Percentiles rank a stretch among this genome's conserved stretches.
These are phyloP conservation scores for Sycophila texana DNA, from an alignment of 2,888 invertebrate genomes.

Conservation along the genomic window DNA sequence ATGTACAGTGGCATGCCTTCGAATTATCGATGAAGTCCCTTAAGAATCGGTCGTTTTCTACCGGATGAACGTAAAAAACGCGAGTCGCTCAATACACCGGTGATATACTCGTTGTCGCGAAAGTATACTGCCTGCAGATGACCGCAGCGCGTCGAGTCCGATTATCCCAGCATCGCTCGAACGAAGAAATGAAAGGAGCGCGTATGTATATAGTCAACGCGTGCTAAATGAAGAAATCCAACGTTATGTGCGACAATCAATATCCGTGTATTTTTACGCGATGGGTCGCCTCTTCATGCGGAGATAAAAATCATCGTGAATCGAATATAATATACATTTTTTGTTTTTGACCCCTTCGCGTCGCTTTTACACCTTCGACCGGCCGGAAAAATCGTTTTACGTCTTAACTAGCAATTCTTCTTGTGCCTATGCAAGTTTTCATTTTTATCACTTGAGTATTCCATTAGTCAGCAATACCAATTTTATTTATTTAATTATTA, in stretches of 20 bases:
- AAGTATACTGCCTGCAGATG: no score
- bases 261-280: conserved; percentile 21
- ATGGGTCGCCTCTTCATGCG: neutral
- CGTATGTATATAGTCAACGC: neutral
- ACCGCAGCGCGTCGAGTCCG: no score
- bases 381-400: conserved; percentile 36
- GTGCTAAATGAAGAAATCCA: conserved; percentile 14
- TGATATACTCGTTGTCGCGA: no score
- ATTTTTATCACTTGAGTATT: conserved; percentile 47
- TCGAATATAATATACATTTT: neutral
- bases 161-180: no score
- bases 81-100: no score
- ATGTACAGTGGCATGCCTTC: no score
- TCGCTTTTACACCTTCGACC: conserved; percentile 9
- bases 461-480: conserved; percentile 42
- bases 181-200: no score
- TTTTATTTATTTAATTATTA: neutral
- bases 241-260: conserved; percentile 10
- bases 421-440: conserved; percentile 66
- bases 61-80: no score
- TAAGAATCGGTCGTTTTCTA: no score
- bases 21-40: no score
- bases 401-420: conserved; percentile 69
- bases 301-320: conserved; percentile 27
- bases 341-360: conserved; percentile 9